These are phyloP conservation scores for Corynorhinus townsendii DNA, from an alignment of 2,113 vertebrate species.

Conservation along the genomic window DNA sequence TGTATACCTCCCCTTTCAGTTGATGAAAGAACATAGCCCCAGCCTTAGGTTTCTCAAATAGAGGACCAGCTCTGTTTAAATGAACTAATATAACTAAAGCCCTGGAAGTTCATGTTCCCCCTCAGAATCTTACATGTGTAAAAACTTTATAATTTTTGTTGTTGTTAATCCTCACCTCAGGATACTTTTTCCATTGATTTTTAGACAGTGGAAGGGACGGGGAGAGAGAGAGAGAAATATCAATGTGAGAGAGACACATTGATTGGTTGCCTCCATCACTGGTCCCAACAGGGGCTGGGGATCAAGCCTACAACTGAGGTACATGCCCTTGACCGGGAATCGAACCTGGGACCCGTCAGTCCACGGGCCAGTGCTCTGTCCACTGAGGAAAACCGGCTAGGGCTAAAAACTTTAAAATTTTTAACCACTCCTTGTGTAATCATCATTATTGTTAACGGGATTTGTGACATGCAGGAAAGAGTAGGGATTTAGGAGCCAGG, in stretches of 20 bases:
- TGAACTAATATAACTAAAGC: not conserved
- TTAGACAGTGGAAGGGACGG: too few relatives aligned
- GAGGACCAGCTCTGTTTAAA: not conserved
- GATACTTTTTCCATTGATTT: too few relatives aligned
- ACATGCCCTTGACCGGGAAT: too few relatives aligned
- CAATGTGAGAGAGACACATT: too few relatives aligned
- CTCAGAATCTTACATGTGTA: not conserved
- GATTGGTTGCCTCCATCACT: too few relatives aligned
- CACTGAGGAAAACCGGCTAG: too few relatives aligned
- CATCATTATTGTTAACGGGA: not conserved
- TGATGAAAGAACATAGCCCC: not conserved
- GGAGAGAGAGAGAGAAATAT: too few relatives aligned
- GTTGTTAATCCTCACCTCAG: too few relatives aligned
- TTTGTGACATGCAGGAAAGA: not conserved
- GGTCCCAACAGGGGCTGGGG: too few relatives aligned
- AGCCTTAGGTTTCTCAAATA: not conserved
- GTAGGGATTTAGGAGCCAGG: not conserved
- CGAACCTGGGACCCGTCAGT: too few relatives aligned
- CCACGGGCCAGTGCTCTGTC: too few relatives aligned
- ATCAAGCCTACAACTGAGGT: too few relatives aligned
- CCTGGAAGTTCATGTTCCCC: not conserved
- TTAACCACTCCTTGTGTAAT: not conserved
- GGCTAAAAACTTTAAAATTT: not conserved
- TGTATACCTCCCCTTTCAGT: not conserved
- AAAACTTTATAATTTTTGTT: not conserved